phyloP scores from a whole-genome alignment of 1,140 invertebrate species.

The Pseudomyrmex sp. region DNA sequence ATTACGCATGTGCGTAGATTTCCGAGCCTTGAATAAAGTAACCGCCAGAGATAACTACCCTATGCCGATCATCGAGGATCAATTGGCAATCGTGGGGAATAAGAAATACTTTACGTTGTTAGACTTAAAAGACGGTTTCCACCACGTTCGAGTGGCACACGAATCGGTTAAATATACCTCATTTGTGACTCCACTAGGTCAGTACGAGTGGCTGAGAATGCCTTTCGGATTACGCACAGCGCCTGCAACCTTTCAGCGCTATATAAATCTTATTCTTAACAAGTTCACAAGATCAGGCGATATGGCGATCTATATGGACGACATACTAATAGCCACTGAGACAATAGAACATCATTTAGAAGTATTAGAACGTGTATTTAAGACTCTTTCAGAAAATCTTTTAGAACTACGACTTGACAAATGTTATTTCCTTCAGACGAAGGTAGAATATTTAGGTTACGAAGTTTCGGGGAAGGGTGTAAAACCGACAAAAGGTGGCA shows the following conservation, averaged over 20 bases:
- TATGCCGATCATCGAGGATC: conserved; percentile 43
- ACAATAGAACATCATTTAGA: conserved; percentile 30
- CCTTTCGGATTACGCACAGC: background rate
- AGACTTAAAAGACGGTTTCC: background rate
- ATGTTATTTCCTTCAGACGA: background rate
- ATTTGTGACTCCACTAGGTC: conserved; percentile 13
- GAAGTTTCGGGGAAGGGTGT: background rate
- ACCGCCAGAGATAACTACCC: conserved; percentile 3
- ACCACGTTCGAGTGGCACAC: background rate
- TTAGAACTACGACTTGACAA: background rate
- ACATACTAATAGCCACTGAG: conserved; percentile 11
- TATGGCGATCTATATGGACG: conserved; percentile 15
- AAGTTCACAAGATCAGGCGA: background rate
- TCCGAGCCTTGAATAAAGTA: background rate
- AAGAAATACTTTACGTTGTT: background rate
- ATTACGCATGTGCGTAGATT: conserved; percentile 11
- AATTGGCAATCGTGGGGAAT: background rate
- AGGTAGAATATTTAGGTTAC: background rate
- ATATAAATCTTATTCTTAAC: background rate
- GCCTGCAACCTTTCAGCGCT: conserved; percentile 29
- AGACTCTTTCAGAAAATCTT: background rate
- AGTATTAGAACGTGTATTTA: background rate
- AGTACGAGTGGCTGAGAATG: conserved; percentile 26
- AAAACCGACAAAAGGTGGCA: background rate
- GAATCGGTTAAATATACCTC: background rate